Evolutionary conservation across 2,113 vertebrate genomes (phyloP).

Genomic region (Epinephelus fuscoguttatus): DNA sequence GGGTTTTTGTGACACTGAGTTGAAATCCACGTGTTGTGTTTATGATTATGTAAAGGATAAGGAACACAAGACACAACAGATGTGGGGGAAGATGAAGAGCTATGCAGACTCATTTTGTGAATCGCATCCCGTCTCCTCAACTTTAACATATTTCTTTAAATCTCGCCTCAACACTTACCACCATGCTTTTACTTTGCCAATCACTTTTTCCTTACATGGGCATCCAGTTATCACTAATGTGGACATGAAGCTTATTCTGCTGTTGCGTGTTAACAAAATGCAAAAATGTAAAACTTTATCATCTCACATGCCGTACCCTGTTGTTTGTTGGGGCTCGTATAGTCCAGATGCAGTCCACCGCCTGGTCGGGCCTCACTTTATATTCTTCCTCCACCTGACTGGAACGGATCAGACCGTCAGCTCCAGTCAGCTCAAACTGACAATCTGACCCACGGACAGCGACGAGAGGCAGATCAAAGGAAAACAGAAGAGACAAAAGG

Average conservation of each 20-base stretch:
- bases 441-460: constrained; percentile 85
- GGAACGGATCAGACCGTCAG: constrained; percentile 93
- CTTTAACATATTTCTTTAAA: background rate
- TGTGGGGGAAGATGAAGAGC: background rate
- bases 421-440: constrained; percentile 93
- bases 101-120: constrained; percentile 18
- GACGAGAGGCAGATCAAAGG: constrained; percentile 2
- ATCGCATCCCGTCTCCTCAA: constrained; percentile 12
- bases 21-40: constrained; percentile 4
- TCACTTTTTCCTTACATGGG: background rate
- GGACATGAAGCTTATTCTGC: background rate
- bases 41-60: constrained; percentile 14
- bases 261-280: background rate
- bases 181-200: too few relatives aligned
- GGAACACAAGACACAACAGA: constrained; percentile 4
- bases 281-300: background rate
- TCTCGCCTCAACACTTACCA: background rate
- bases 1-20: background rate
- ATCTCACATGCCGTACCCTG: constrained; percentile 82
- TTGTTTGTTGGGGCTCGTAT: constrained; percentile 92
- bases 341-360: constrained; percentile 97
- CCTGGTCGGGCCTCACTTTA: constrained; percentile 93
- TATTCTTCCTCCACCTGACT: constrained; percentile 96
- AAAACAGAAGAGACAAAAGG: constrained; percentile 5
- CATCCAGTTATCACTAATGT: background rate